Evolutionary conservation across 35 echinoderm and acorn worm species (phyloP).

Genomic region (Diadema setosum): DNA sequence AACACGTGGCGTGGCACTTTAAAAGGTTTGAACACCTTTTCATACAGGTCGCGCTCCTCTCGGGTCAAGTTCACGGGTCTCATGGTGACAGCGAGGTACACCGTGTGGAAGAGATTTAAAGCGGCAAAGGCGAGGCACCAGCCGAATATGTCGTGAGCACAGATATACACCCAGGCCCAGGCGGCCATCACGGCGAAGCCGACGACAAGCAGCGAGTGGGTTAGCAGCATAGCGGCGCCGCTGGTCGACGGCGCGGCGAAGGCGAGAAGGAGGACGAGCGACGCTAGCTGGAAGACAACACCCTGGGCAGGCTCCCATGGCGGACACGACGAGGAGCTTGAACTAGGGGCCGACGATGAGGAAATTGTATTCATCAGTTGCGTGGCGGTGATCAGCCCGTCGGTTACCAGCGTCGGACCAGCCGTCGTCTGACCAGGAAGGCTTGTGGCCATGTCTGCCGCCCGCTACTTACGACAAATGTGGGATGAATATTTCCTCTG

Average conservation of each 20-base stretch:
- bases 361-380: background rate
- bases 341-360: background rate
- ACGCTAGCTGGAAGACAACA: conserved; percentile 60
- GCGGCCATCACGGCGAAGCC: conserved; percentile 43
- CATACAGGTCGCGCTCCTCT: conserved; percentile 79
- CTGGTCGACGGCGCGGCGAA: conserved; percentile 33
- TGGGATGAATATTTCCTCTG: too few species aligned
- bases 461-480: too few species aligned
- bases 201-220: conserved; percentile 17
- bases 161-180: conserved; percentile 72
- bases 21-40: conserved; percentile 80
- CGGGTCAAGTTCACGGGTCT: conserved; percentile 62
- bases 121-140: conserved; percentile 69
- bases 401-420: background rate
- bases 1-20: conserved; percentile 51
- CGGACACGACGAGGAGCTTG: background rate
- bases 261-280: conserved; percentile 12
- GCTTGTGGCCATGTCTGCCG: background rate
- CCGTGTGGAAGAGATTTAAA: conserved; percentile 55
- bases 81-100: conserved; percentile 40
- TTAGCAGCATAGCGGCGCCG: conserved; percentile 31
- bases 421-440: background rate
- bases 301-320: conserved; percentile 44
- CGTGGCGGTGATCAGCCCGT: background rate
- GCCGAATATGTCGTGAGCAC: conserved; percentile 74